Percentiles rank a stretch among this genome's conserved stretches.
phyloP scores from a whole-genome alignment of 1,140 invertebrate species.

The Mercenaria mercenaria region DNA sequence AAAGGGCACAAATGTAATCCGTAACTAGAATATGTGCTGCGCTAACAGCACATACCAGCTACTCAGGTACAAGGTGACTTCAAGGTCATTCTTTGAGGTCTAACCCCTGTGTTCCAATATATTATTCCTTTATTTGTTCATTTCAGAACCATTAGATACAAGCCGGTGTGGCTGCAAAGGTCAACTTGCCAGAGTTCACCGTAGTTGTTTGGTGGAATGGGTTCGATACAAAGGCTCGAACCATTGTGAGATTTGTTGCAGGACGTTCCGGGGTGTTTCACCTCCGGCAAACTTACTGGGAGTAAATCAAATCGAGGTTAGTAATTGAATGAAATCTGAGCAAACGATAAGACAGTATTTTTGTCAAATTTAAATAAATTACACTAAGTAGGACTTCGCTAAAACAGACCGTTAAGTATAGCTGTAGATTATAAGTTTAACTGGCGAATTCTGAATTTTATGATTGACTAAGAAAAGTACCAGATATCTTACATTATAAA shows the following conservation, averaged over 20 bases:
- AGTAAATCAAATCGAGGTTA: constrained; percentile 42
- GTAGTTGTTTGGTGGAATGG: constrained; percentile 54
- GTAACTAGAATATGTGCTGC: too few relatives aligned
- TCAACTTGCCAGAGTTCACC: constrained; percentile 54
- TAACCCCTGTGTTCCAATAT: too few relatives aligned
- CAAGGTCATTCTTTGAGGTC: too few relatives aligned
- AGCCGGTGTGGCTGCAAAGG: constrained; percentile 56
- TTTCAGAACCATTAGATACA: constrained; percentile 35
- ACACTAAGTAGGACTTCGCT: too few relatives aligned
- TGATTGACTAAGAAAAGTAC: too few relatives aligned
- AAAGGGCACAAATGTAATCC: too few relatives aligned
- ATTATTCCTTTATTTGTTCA: too few relatives aligned
- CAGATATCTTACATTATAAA: too few relatives aligned
- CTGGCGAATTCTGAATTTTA: too few relatives aligned
- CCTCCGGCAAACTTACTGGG: constrained; percentile 8
- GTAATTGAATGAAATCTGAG: neutral
- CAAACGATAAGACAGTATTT: neutral
- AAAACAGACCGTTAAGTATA: neutral
- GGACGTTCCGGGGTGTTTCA: constrained; percentile 22
- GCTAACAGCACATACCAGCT: too few relatives aligned
- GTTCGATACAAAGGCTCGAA: constrained; percentile 62
- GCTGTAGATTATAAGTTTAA: too few relatives aligned
- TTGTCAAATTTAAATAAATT: neutral
- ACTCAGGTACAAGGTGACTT: too few relatives aligned
- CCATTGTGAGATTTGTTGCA: constrained; percentile 59